These are phyloP conservation scores for Darevskia nairensis DNA, from an alignment of 2,797 vertebrate genomes.

Conservation along the genomic window DNA sequence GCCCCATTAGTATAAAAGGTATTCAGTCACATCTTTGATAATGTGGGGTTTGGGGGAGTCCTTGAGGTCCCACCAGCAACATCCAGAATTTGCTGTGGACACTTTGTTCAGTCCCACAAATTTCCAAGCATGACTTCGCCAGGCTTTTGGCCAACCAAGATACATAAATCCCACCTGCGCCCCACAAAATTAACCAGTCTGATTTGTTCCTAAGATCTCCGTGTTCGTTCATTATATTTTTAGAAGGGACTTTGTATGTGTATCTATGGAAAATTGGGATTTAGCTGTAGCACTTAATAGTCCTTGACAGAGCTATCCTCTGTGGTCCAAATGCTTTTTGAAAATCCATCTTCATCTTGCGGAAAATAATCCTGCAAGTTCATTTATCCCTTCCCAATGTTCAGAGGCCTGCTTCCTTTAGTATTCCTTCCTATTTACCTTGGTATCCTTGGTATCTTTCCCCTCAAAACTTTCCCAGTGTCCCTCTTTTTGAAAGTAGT, in stretches of 20 bases:
- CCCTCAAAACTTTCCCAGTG: neutral
- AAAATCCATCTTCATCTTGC: neutral
- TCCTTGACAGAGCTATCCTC: neutral
- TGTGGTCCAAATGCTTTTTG: neutral
- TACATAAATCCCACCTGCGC: too few relatives aligned
- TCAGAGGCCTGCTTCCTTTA: neutral
- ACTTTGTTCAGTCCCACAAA: too few relatives aligned
- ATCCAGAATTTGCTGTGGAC: too few relatives aligned
- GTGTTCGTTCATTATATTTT: neutral
- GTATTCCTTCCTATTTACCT: neutral
- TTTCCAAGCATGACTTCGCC: neutral
- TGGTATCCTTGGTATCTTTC: neutral
- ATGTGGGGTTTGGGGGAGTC: neutral
- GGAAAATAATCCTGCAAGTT: neutral
- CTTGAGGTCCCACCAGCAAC: too few relatives aligned
- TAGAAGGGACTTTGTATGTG: neutral
- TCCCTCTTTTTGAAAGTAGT: neutral
- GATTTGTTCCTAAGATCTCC: neutral
- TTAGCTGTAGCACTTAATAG: neutral
- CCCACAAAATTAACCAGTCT: neutral
- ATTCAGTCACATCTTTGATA: neutral
- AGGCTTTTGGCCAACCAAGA: neutral
- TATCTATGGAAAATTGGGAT: neutral
- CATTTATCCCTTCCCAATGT: neutral
- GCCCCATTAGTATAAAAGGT: too few relatives aligned